These are phyloP conservation scores for Harpalus rufipes DNA, from an alignment of 2,888 invertebrate species.

Conservation along the genomic window DNA sequence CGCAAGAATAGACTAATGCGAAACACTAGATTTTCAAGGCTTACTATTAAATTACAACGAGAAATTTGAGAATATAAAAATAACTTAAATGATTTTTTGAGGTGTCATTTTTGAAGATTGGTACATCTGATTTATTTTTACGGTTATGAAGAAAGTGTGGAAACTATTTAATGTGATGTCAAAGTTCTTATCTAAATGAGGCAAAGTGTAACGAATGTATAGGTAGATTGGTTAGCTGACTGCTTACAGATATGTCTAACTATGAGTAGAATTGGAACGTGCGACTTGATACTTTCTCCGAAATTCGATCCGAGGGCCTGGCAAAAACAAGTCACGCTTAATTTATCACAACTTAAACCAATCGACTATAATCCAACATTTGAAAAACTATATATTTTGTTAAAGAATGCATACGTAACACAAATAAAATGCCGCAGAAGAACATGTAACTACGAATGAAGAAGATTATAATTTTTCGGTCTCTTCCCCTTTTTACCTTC, in stretches of 20 bases:
- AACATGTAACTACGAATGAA: too few relatives aligned
- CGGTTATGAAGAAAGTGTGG: neutral
- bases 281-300: conserved; percentile 61
- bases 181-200: conserved; percentile 38
- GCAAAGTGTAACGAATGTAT: conserved; percentile 23
- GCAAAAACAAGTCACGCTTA: conserved; percentile 44
- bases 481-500: too few relatives aligned
- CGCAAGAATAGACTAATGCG: conserved; percentile 22
- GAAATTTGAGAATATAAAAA: neutral
- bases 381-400: neutral
- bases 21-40: conserved; percentile 38
- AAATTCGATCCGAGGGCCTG: conserved; percentile 46
- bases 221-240: conserved; percentile 21
- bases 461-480: too few relatives aligned
- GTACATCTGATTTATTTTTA: neutral
- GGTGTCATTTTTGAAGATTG: neutral
- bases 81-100: neutral
- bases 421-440: too few relatives aligned
- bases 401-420: too few relatives aligned
- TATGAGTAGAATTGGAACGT: conserved; percentile 56
- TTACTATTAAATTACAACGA: neutral
- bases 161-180: neutral
- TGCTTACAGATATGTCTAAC: conserved; percentile 23
- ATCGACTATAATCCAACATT: conserved; percentile 38
- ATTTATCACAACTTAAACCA: conserved; percentile 25